Conservation (phyloP, 2,113 vertebrate genomes). For the Anoplopoma fimbria region DNA sequence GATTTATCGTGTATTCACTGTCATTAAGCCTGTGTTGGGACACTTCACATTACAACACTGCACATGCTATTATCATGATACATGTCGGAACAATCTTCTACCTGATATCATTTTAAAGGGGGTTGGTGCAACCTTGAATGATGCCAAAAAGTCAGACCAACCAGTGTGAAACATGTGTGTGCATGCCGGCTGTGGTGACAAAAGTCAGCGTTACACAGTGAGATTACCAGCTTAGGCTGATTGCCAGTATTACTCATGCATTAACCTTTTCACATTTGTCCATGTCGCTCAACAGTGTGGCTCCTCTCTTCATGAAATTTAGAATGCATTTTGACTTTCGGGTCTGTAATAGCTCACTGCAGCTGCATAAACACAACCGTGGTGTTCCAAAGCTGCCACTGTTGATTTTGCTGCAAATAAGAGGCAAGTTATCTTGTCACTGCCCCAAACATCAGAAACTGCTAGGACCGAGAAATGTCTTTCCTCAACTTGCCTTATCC, state of each 20-base stretch:
- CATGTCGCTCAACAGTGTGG: conserved; percentile 12
- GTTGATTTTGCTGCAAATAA: background rate
- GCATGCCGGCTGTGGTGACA: conserved; percentile 19
- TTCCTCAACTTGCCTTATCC: conserved; percentile 24
- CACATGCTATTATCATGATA: conserved; percentile 26
- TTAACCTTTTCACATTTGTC: conserved; percentile 19
- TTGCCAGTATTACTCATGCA: conserved; percentile 18
- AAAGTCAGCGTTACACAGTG: conserved; percentile 26
- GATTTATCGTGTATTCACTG: conserved; percentile 61
- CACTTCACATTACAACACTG: conserved; percentile 22
- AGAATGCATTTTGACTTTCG: conserved; percentile 33
- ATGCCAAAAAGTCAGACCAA: conserved; percentile 10
- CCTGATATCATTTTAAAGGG: conserved; percentile 4
- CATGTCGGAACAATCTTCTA: conserved; percentile 16
- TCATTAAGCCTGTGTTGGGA: conserved; percentile 32
- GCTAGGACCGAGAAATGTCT: conserved; percentile 17
- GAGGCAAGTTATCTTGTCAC: background rate
- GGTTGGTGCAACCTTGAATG: conserved; percentile 19
- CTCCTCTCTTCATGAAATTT: background rate
- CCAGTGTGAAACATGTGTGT: conserved; percentile 9
- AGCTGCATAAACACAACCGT: conserved; percentile 9
- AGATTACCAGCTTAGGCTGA: conserved; percentile 41
- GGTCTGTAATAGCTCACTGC: background rate
- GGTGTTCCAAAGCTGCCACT: conserved; percentile 8
- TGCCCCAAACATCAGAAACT: conserved; percentile 9